A percentile compares a stretch with the other conserved stretches of the same genome.
Evolutionary conservation across 2,797 vertebrate genomes (phyloP).

Genomic region (Pygocentrus nattereri): DNA sequence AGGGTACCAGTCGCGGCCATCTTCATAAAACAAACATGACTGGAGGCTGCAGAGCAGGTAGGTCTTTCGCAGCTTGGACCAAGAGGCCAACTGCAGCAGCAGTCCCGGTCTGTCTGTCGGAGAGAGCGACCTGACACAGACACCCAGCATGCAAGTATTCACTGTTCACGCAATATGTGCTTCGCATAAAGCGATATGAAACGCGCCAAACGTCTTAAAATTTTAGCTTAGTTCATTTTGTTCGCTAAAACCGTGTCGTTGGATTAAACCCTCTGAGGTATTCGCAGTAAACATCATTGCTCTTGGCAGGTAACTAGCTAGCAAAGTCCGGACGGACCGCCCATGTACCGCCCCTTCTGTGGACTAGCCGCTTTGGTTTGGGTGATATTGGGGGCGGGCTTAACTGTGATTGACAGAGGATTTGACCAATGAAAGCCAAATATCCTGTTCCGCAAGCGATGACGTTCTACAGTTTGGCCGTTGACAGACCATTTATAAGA

Average conservation of each 20-base stretch:
- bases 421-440: conserved; percentile 51
- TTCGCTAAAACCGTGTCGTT: conserved; percentile 20
- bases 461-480: conserved; percentile 40
- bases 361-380: neutral
- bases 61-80: conserved; percentile 70
- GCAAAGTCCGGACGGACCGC: conserved; percentile 45
- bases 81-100: conserved; percentile 78
- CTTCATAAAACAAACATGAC: conserved; percentile 90
- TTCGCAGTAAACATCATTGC: conserved; percentile 59
- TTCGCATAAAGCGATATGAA: conserved; percentile 48
- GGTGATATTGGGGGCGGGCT: neutral
- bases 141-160: conserved; percentile 63
- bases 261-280: conserved; percentile 31
- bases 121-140: conserved; percentile 60
- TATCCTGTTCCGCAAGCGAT: too few species aligned
- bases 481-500: neutral
- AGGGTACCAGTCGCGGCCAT: conserved; percentile 92
- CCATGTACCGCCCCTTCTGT: conserved; percentile 63
- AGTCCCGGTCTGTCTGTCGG: conserved; percentile 48
- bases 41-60: conserved; percentile 66
- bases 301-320: conserved; percentile 71
- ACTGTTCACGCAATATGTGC: conserved; percentile 26
- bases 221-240: conserved; percentile 62
- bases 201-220: conserved; percentile 35
- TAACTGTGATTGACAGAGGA: conserved; percentile 54